phyloP scores from a whole-genome alignment of 2,888 invertebrate species.

The Melieria picta region DNA sequence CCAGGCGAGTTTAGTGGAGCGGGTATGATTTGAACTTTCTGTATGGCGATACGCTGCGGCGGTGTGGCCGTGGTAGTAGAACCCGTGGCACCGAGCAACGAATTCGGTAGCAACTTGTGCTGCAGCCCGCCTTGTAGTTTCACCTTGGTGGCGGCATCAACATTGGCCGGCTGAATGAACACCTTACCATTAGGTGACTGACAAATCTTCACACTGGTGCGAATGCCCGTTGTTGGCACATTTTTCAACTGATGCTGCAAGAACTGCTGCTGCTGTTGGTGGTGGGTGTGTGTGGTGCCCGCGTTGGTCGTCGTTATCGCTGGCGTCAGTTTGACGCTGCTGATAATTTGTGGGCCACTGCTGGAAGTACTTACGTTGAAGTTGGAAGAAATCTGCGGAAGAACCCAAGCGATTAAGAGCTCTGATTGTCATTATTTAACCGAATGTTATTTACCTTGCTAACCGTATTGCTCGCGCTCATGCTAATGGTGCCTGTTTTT shows the following conservation, averaged over 20 bases:
- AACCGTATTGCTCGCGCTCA: conserved; percentile 20
- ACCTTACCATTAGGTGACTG: conserved; percentile 63
- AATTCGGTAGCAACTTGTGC: conserved; percentile 44
- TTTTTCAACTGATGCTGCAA: conserved; percentile 51
- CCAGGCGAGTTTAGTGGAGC: conserved; percentile 49
- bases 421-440: not conserved
- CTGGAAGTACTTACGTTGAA: conserved; percentile 24
- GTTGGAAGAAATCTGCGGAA: conserved; percentile 23
- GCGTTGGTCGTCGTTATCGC: conserved; percentile 40
- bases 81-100: conserved; percentile 35
- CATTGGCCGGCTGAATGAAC: conserved; percentile 60
- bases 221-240: conserved; percentile 54
- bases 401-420: not conserved
- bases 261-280: conserved; percentile 37
- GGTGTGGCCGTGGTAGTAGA: conserved; percentile 49
- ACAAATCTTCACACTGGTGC: conserved; percentile 61
- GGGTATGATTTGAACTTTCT: conserved; percentile 63
- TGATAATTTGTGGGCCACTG: conserved; percentile 52
- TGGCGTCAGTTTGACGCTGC: conserved; percentile 57
- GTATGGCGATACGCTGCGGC: conserved; percentile 59
- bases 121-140: conserved; percentile 42
- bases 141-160: conserved; percentile 43
- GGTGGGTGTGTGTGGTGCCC: not conserved
- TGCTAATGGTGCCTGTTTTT: conserved; percentile 41
- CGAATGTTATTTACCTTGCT: conserved; percentile 25